Percentiles rank a stretch among this genome's conserved stretches.
These are phyloP conservation scores for Tenthredo distinguenda DNA, from an alignment of 2,888 invertebrate genomes.

Conservation along the genomic window DNA sequence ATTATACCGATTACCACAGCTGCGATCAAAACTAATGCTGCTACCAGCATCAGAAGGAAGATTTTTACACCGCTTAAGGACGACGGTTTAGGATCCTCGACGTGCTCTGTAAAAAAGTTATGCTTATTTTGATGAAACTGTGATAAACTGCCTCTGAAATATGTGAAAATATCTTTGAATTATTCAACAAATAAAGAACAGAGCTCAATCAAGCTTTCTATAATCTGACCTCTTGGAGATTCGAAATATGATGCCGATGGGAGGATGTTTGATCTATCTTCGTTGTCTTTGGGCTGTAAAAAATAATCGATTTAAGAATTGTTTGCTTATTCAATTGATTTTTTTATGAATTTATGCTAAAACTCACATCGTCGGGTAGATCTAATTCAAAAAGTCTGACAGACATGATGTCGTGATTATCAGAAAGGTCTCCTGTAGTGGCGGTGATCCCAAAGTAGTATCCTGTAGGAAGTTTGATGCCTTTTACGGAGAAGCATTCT, in stretches of 20 bases:
- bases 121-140: background rate
- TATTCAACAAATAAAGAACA: background rate
- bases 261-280: constrained; percentile 90
- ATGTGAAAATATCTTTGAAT: background rate
- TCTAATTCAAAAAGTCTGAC: constrained; percentile 96
- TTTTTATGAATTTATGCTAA: background rate
- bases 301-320: constrained; percentile 31
- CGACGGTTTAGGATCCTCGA: constrained; percentile 92
- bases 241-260: constrained; percentile 95
- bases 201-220: background rate
- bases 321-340: constrained; percentile 20
- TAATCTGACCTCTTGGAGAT: constrained; percentile 86
- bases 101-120: constrained; percentile 82
- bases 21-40: constrained; percentile 90
- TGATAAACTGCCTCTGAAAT: background rate
- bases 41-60: constrained; percentile 92
- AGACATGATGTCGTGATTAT: constrained; percentile 96
- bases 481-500: constrained; percentile 93
- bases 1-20: constrained; percentile 93
- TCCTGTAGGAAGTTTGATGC: constrained; percentile 95
- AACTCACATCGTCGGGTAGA: constrained; percentile 83
- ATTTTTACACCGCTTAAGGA: constrained; percentile 95
- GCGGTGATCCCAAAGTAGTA: constrained; percentile 97
- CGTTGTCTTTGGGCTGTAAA: constrained; percentile 82
- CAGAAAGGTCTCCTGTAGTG: constrained; percentile 97